A percentile compares a stretch with the other conserved stretches of the same genome.
phyloP scores from a whole-genome alignment of 2,888 invertebrate genomes.

The Dryobotodes eremita region DNA sequence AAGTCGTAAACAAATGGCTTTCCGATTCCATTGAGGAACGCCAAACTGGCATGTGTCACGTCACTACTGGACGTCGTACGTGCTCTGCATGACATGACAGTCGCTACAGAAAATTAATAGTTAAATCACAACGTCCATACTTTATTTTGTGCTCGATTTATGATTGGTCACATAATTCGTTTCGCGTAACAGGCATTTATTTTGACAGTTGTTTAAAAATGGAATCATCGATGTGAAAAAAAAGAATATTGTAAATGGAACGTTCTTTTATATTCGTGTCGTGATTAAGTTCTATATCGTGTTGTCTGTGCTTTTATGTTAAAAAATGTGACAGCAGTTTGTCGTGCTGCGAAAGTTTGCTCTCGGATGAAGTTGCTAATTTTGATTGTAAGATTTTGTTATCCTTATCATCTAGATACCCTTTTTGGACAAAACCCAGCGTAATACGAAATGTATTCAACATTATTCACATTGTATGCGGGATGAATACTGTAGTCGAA shows the following conservation, averaged over 20 bases:
- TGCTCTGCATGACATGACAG: constrained; percentile 40
- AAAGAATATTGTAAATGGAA: constrained; percentile 16
- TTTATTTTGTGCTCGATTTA: constrained; percentile 33
- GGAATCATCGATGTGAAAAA: constrained; percentile 9
- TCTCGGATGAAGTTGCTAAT: neutral
- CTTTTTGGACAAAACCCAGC: constrained; percentile 6
- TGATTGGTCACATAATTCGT: constrained; percentile 33
- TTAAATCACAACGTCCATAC: constrained; percentile 14
- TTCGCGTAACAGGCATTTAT: constrained; percentile 28
- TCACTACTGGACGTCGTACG: constrained; percentile 53
- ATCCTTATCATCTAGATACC: neutral
- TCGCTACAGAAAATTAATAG: constrained; percentile 50
- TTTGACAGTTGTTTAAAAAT: constrained; percentile 30
- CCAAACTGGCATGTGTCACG: constrained; percentile 49
- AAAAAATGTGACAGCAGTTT: neutral
- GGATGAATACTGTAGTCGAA: constrained; percentile 17
- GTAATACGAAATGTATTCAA: constrained; percentile 29
- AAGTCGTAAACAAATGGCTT: constrained; percentile 30
- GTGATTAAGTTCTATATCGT: neutral
- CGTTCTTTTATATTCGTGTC: neutral
- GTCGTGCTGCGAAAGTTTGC: neutral
- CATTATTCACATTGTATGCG: constrained; percentile 17
- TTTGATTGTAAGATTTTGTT: neutral
- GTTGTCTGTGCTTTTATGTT: neutral
- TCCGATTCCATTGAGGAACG: constrained; percentile 42